phyloP scores from a whole-genome alignment of 1,140 invertebrate species.

The Magallana angulata region DNA sequence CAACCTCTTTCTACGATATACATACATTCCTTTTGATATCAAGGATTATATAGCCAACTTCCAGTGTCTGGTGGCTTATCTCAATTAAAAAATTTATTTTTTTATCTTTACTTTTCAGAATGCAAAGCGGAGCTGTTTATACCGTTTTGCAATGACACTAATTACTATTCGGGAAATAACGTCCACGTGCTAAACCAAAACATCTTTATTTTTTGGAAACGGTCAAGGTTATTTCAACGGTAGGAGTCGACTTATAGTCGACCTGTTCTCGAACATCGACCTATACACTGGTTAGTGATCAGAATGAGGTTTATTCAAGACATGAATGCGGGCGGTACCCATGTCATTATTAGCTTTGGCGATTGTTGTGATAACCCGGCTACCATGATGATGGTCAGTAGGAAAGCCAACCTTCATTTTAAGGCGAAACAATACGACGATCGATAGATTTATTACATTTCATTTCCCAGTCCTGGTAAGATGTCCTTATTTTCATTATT shows the following conservation, averaged over 20 bases:
- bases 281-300: conserved; percentile 37
- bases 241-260: not conserved
- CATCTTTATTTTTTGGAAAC: not conserved
- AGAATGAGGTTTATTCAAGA: conserved; percentile 34
- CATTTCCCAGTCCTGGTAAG: conserved; percentile 46
- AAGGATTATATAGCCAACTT: no score
- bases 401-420: conserved; percentile 46
- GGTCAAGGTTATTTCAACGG: conserved; percentile 41
- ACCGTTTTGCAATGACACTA: conserved; percentile 21
- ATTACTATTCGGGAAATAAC: conserved; percentile 24
- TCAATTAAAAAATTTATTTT: not conserved
- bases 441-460: conserved; percentile 34
- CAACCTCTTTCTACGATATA: no score
- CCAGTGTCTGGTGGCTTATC: no score
- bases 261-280: conserved; percentile 7
- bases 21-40: no score
- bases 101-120: conserved; percentile 17
- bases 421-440: conserved; percentile 43
- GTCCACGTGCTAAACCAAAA: conserved; percentile 38
- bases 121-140: conserved; percentile 43
- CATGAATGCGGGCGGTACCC: not conserved
- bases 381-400: conserved; percentile 41
- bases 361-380: conserved; percentile 53
- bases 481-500: not conserved
- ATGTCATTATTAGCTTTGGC: conserved; percentile 42